Base-by-base conservation (phyloP, 2,888 invertebrate species). In the Phalera bucephala region DNA sequence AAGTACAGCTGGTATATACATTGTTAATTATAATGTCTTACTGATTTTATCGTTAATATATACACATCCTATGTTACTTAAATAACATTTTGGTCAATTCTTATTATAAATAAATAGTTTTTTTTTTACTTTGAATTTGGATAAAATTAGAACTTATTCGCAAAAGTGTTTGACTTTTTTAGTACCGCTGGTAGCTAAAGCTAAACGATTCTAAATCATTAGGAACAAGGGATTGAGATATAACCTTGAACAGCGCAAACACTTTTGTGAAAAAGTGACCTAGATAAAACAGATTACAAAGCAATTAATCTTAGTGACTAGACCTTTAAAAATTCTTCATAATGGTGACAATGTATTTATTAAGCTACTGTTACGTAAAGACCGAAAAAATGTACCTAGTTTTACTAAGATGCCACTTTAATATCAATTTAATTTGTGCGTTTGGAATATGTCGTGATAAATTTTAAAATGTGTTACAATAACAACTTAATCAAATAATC, bases 11-110 rank as follows among this genome's bases (percentile, higher is more conserved):
- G 64, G 52, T 80, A 81, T 83, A 73, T 83, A 87, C 84, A 82
- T 58, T 59, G 55, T 60, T 8, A 65, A 64, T 61, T 75, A 64
- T 69, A 68, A 64, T 78, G 66, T 72, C 73, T 79, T 75, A 79
- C 52, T 68, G 64, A 64, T 65, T 69, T 62, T 55, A 55, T 61
- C 52, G 49, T 67, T 70, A 29, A 52, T 80, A 81, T 82, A 71
- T 82, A 81, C 75, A 77, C 68, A 65, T 67, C 64, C 70, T 70
- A 75, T 57, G 44, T 54, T 61, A 55, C 85, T 86, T 85, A 87
- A 66, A 77, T 63, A 84, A 87, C 77, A 67, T 86, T 70, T 88
- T 88, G 88, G 88, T 88, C 88, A 86, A 86, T 85, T 83, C 85
- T 85, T 88, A 85, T 69, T 65, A 65, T 76, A 79, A 74, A 71